A percentile compares a stretch with the other conserved stretches of the same genome.
Conservation (phyloP, 1,140 invertebrate genomes). For the Zaprionus lachaisei region DNA sequence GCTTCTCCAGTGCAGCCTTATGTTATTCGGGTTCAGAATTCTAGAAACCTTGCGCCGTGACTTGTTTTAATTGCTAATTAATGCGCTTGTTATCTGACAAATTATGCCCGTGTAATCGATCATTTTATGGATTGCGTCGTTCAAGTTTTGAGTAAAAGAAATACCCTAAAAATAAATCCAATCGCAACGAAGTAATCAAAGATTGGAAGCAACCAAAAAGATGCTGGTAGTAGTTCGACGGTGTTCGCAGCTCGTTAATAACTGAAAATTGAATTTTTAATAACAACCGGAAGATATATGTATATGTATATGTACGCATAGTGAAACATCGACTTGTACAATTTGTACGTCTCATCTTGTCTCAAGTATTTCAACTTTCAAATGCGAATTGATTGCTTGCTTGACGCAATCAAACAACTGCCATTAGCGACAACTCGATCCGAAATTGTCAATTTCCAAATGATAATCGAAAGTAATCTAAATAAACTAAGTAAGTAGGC, state of each 20-base stretch:
- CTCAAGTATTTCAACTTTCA: conserved; percentile 82
- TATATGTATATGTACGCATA: background rate
- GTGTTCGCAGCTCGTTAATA: conserved; percentile 67
- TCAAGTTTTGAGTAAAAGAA: conserved; percentile 5
- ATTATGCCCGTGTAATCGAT: conserved; percentile 69
- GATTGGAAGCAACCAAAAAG: conserved; percentile 19
- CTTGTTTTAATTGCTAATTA: conserved; percentile 72
- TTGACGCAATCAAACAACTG: conserved; percentile 53
- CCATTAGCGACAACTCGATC: conserved; percentile 48
- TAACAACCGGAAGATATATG: conserved; percentile 71
- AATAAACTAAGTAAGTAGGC: conserved; percentile 28
- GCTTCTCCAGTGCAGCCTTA: conserved; percentile 12
- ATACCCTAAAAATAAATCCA: conserved; percentile 37
- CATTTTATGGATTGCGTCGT: conserved; percentile 55
- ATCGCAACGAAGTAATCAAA: conserved; percentile 30
- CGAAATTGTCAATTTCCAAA: conserved; percentile 56
- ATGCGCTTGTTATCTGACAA: conserved; percentile 70
- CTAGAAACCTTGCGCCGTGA: conserved; percentile 62
- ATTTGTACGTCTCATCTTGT: conserved; percentile 48
- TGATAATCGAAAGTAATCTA: conserved; percentile 50
- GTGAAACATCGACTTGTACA: conserved; percentile 19
- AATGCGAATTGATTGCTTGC: conserved; percentile 38
- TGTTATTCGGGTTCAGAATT: conserved; percentile 29
- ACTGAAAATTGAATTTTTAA: conserved; percentile 61
- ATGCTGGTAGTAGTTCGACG: conserved; percentile 56